Evolutionary conservation across 2,888 invertebrate genomes (phyloP).

Genomic region (Macrostomum cliftonense): DNA sequence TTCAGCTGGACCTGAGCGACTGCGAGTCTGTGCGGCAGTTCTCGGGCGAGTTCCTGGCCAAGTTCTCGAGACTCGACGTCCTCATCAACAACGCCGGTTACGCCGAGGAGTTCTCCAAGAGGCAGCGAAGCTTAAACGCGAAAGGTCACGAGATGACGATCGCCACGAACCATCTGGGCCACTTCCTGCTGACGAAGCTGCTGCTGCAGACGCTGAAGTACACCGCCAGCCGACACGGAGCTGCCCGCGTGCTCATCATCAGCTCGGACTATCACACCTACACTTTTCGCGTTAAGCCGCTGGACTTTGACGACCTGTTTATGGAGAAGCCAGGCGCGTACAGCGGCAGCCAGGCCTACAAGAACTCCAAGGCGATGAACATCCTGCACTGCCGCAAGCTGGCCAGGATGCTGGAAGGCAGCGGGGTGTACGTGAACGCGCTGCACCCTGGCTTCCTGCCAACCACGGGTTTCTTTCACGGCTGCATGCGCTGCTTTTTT

Average conservation of each 20-base stretch:
- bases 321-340: constrained; percentile 19
- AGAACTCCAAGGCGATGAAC: constrained; percentile 23
- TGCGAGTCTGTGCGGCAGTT: constrained; percentile 17
- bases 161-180: constrained; percentile 35
- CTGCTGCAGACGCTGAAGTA: constrained; percentile 27
- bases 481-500: constrained; percentile 17
- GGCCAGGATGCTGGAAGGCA: constrained; percentile 18
- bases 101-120: constrained; percentile 14
- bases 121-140: constrained; percentile 14
- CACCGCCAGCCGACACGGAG: constrained; percentile 16
- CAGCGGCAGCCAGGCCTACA: constrained; percentile 21
- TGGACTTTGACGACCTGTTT: constrained; percentile 23
- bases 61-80: constrained; percentile 23
- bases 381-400: constrained; percentile 22
- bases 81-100: constrained; percentile 35
- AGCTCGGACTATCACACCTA: constrained; percentile 11
- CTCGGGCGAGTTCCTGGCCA: constrained; percentile 15
- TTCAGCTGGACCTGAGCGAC: constrained; percentile 16
- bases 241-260: constrained; percentile 28
- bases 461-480: constrained; percentile 17
- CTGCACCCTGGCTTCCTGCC: constrained; percentile 18
- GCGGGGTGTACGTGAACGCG: constrained; percentile 14
- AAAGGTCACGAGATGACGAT: constrained; percentile 34
- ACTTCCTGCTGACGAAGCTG: constrained; percentile 31
- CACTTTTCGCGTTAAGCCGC: constrained; percentile 4